These are phyloP conservation scores for Teleiodes luculella DNA, from an alignment of 2,888 invertebrate species.

Conservation along the genomic window DNA sequence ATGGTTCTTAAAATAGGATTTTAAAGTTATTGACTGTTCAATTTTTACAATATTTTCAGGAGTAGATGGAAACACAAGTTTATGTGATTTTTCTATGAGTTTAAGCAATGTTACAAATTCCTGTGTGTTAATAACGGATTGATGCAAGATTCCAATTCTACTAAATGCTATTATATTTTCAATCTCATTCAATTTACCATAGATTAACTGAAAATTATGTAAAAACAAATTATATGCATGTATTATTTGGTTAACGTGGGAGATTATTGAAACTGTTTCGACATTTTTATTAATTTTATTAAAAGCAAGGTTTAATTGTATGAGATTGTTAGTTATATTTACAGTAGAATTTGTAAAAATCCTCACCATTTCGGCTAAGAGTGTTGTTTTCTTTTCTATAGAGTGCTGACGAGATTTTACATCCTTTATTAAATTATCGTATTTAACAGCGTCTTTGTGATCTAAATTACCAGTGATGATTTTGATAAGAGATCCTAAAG, in stretches of 20 bases:
- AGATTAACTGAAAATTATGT: constrained; percentile 16
- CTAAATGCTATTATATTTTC: constrained; percentile 19
- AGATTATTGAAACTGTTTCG: neutral
- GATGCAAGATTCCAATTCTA: constrained; percentile 18
- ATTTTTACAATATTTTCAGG: neutral
- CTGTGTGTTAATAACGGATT: neutral
- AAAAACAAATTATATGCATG: neutral
- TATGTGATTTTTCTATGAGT: neutral
- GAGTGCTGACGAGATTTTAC: neutral
- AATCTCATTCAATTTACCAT: constrained; percentile 18
- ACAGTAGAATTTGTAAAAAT: neutral
- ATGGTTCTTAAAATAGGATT: neutral
- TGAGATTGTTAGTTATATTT: neutral
- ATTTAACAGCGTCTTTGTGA: neutral
- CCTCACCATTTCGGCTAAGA: neutral
- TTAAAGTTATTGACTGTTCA: too few relatives aligned
- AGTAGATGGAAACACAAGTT: neutral
- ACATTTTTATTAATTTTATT: neutral
- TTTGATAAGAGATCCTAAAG: neutral
- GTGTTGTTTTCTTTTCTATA: neutral
- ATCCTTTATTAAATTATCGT: neutral
- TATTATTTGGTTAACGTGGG: neutral
- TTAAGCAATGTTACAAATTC: neutral
- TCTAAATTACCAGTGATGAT: neutral
- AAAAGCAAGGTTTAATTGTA: neutral